phyloP scores from a whole-genome alignment of 1,140 invertebrate genomes.

The Bombus fervidus region DNA sequence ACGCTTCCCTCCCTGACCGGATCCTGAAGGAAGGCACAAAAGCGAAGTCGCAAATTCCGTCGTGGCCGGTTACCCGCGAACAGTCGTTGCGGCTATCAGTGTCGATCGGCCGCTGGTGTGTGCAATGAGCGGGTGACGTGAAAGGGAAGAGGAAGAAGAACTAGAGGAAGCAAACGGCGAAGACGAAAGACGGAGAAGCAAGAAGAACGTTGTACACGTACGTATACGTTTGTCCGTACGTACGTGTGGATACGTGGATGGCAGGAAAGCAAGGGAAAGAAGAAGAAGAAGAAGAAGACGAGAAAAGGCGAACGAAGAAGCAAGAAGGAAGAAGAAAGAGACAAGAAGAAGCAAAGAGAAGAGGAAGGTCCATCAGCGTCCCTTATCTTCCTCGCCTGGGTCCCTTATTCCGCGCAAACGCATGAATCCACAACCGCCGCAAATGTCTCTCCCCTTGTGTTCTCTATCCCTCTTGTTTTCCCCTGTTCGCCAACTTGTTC shows the following conservation, averaged over 20 bases:
- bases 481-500: neutral
- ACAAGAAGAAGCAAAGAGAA: conserved; percentile 15
- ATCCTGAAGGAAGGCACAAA: conserved; percentile 30
- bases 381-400: conserved; percentile 65
- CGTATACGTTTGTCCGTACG: neutral
- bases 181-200: neutral
- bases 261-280: neutral
- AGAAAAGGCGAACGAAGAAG: conserved; percentile 17
- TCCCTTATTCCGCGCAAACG: conserved; percentile 69
- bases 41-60: conserved; percentile 71
- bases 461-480: conserved; percentile 44
- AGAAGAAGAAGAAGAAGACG: neutral
- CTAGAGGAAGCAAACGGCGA: neutral
- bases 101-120: conserved; percentile 72
- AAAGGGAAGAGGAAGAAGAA: conserved; percentile 35
- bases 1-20: neutral
- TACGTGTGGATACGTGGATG: neutral
- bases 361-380: conserved; percentile 68
- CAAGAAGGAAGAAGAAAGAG: neutral
- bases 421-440: conserved; percentile 61
- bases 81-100: conserved; percentile 72
- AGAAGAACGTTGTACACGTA: neutral
- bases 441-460: conserved; percentile 53
- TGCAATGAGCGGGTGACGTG: conserved; percentile 51
- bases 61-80: conserved; percentile 45